phyloP scores from a whole-genome alignment of 2,888 invertebrate species.

The Leptinotarsa tumamoca region DNA sequence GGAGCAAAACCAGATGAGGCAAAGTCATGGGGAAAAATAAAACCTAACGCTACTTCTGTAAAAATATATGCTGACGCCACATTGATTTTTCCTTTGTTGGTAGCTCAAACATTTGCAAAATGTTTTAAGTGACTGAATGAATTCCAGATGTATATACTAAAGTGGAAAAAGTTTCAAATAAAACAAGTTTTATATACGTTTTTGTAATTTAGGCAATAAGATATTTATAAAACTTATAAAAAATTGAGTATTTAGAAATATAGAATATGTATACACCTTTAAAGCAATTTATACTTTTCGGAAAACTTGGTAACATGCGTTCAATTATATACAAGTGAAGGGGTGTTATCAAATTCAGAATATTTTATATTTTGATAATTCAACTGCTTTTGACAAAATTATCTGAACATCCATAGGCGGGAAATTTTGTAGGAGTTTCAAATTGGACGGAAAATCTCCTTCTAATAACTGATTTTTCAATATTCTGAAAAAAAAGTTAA shows the following conservation, averaged over 20 bases:
- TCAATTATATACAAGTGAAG: background rate
- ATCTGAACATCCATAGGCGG: conserved; percentile 89
- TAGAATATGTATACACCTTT: conserved; percentile 24
- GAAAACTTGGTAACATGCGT: background rate
- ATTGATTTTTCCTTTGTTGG: conserved; percentile 92
- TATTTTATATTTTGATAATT: conserved; percentile 67
- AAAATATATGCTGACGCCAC: conserved; percentile 96
- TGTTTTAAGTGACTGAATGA: background rate
- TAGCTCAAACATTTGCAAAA: conserved; percentile 96
- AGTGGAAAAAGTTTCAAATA: background rate
- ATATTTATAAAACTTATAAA: conserved; percentile 7
- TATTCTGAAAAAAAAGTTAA: conserved; percentile 71
- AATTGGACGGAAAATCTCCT: conserved; percentile 93
- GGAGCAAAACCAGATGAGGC: conserved; percentile 99
- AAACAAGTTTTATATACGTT: background rate
- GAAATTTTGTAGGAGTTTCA: conserved; percentile 93
- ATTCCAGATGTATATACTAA: background rate
- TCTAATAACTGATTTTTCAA: conserved; percentile 84
- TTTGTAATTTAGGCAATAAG: background rate
- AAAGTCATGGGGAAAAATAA: conserved; percentile 98
- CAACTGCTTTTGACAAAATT: conserved; percentile 83
- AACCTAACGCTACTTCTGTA: conserved; percentile 86
- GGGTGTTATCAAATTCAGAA: conserved; percentile 27
- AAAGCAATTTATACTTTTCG: background rate
- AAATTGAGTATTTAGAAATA: conserved; percentile 26